Percentiles rank a stretch among this genome's conserved stretches.
Conservation (phyloP, 64 coral and sea anemone species). For the Stylophora pistillata region DNA sequence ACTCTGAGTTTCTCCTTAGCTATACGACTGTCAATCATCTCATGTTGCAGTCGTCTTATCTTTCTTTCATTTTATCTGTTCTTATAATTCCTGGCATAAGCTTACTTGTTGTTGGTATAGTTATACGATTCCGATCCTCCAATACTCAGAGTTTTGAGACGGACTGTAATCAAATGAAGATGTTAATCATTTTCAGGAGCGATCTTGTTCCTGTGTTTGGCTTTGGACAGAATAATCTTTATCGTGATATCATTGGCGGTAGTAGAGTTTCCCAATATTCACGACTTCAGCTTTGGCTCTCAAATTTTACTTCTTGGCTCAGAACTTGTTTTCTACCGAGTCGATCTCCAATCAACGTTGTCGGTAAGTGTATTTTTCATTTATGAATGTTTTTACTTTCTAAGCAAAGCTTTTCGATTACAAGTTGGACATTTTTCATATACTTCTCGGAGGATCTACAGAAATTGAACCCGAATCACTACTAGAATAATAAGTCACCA, state of each 20-base stretch:
- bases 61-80: no score
- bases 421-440: no score
- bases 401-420: no score
- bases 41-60: neutral
- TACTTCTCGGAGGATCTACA: no score
- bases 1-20: neutral
- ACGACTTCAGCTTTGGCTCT: conserved; percentile 29
- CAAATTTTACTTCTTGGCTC: conserved; percentile 21
- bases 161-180: neutral
- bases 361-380: conserved; percentile 22
- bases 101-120: no score
- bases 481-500: no score
- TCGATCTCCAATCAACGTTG: conserved; percentile 56
- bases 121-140: no score
- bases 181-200: neutral
- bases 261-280: conserved; percentile 18
- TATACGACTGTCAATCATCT: neutral
- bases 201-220: conserved; percentile 57
- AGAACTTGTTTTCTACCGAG: conserved; percentile 35
- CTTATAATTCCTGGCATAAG: no score
- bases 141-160: no score
- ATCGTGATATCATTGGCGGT: neutral
- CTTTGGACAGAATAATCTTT: conserved; percentile 72
- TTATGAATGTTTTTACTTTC: no score
- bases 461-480: no score